A percentile compares a stretch with the other conserved stretches of the same genome.
Evolutionary conservation across 2,113 vertebrate species (phyloP).

Genomic region (Oryzias javanicus): DNA sequence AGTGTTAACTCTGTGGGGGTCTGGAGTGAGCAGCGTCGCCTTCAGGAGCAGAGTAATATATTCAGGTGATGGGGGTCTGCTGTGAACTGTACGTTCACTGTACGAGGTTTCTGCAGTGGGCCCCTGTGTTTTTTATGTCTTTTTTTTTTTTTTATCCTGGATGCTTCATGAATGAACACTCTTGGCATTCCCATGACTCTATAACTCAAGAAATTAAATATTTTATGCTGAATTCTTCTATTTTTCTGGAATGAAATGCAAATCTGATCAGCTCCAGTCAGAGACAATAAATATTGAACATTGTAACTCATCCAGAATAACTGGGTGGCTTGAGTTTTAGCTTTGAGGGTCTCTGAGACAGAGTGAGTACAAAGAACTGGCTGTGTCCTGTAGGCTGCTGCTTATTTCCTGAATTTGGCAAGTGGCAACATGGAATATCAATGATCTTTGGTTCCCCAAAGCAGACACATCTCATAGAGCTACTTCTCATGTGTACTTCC

Average conservation of each 20-base stretch:
- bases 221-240: conserved; percentile 37
- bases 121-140: conserved; percentile 45
- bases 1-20: conserved; percentile 60
- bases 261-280: conserved; percentile 45
- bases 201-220: conserved; percentile 47
- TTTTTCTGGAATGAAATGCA: conserved; percentile 22
- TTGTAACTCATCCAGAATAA: conserved; percentile 17
- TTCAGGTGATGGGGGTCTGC: conserved; percentile 67
- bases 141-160: conserved; percentile 55
- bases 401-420: conserved; percentile 75
- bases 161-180: conserved; percentile 64
- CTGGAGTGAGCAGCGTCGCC: conserved; percentile 61
- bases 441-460: conserved; percentile 59
- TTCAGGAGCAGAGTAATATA: conserved; percentile 68
- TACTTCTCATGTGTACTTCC: conserved; percentile 1
- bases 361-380: conserved; percentile 59
- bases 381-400: conserved; percentile 72
- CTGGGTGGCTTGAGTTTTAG: conserved; percentile 13
- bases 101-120: conserved; percentile 48
- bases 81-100: conserved; percentile 37
- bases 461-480: conserved; percentile 15
- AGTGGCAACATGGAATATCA: conserved; percentile 72
- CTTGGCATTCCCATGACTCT: conserved; percentile 56
- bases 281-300: conserved; percentile 55
- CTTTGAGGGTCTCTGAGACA: conserved; percentile 23